Conservation (phyloP, 2,113 vertebrate species). For the Agapornis roseicollis region DNA sequence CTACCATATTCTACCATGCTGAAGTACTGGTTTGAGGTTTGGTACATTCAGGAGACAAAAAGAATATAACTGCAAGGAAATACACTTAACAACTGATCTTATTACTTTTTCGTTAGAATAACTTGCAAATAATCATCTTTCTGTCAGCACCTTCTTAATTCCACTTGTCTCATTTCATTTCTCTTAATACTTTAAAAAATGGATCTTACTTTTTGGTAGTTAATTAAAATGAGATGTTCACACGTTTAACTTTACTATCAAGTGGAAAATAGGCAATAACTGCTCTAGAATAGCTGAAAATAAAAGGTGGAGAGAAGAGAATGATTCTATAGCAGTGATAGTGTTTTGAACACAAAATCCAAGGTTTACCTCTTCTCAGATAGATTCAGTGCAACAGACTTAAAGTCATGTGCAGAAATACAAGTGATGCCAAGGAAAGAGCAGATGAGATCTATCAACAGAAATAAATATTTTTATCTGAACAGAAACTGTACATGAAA, state of each 20-base stretch:
- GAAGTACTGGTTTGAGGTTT: not conserved
- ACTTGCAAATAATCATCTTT: not conserved
- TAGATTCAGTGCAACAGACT: not conserved
- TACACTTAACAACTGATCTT: not conserved
- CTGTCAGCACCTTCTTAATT: not conserved
- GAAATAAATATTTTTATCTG: constrained; percentile 9
- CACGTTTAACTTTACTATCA: not conserved
- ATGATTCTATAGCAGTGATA: not conserved
- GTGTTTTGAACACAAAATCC: not conserved
- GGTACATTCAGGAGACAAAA: not conserved
- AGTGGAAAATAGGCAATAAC: not conserved
- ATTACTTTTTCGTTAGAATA: not conserved
- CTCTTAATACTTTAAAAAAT: not conserved
- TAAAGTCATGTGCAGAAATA: not conserved
- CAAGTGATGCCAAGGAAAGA: not conserved
- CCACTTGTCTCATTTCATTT: not conserved
- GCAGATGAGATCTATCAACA: constrained; percentile 1
- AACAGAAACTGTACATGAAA: not conserved
- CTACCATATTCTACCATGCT: not conserved
- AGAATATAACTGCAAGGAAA: not conserved
- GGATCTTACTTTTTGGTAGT: not conserved
- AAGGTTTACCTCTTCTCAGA: not conserved
- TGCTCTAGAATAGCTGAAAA: not conserved
- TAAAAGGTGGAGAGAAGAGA: not conserved
- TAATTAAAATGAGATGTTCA: constrained; percentile 19